These are phyloP conservation scores for Adoxophyes honmai DNA, from an alignment of 1,140 invertebrate species.

Conservation along the genomic window DNA sequence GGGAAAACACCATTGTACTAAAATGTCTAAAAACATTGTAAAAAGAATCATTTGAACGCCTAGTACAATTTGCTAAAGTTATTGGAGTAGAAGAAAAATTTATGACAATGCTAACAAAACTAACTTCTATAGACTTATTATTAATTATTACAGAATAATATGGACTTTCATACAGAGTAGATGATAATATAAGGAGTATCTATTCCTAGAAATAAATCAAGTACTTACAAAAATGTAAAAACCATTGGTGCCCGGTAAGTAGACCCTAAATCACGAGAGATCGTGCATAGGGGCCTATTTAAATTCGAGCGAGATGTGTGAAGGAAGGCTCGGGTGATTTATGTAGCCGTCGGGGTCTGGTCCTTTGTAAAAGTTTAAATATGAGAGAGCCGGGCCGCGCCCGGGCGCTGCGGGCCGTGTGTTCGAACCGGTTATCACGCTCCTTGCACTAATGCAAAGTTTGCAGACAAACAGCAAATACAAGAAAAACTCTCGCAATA, in stretches of 20 bases:
- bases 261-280: slow-evolving; percentile 51
- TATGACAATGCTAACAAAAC: too few species aligned
- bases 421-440: not conserved
- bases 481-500: too few species aligned
- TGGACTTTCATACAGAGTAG: too few species aligned
- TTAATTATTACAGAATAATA: too few species aligned
- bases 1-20: too few species aligned
- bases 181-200: slow-evolving; percentile 7
- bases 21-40: too few species aligned
- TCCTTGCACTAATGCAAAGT: not conserved
- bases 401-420: not conserved
- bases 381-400: slow-evolving; percentile 31
- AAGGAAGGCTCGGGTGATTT: slow-evolving; percentile 60
- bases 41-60: too few species aligned
- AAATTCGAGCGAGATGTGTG: slow-evolving; percentile 63
- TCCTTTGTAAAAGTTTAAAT: slow-evolving; percentile 64
- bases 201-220: slow-evolving; percentile 28
- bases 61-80: too few species aligned
- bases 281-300: slow-evolving; percentile 55
- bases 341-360: slow-evolving; percentile 39
- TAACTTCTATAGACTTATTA: too few species aligned
- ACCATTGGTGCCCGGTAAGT: slow-evolving; percentile 31
- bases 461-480: too few species aligned
- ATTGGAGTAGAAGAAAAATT: too few species aligned
- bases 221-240: slow-evolving; percentile 31